phyloP scores from a whole-genome alignment of 2,888 invertebrate species.

The Cremastobaeus sp. region DNA sequence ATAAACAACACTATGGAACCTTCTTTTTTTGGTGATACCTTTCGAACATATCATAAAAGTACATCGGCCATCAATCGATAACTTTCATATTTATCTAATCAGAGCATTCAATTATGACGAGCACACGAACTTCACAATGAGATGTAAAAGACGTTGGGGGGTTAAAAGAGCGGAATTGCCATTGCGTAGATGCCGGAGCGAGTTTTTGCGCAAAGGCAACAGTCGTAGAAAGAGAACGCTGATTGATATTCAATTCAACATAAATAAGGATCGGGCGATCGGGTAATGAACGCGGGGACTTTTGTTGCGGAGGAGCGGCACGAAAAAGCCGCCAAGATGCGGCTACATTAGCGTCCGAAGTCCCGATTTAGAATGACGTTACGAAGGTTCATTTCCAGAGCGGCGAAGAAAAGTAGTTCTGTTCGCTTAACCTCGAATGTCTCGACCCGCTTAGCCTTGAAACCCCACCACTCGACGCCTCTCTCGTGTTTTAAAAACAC shows the following conservation, averaged over 20 bases:
- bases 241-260: constrained; percentile 45
- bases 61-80: too few species aligned
- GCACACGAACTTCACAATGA: constrained; percentile 29
- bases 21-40: too few species aligned
- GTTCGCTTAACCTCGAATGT: constrained; percentile 65
- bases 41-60: too few species aligned
- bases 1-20: too few species aligned
- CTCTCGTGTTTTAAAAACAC: constrained; percentile 66
- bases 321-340: constrained; percentile 37
- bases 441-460: constrained; percentile 71
- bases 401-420: constrained; percentile 59
- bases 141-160: constrained; percentile 15
- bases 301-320: constrained; percentile 21
- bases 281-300: constrained; percentile 26
- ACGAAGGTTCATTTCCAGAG: constrained; percentile 63
- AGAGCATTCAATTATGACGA: not conserved
- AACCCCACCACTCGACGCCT: constrained; percentile 70
- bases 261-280: constrained; percentile 36
- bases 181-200: constrained; percentile 3
- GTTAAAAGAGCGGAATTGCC: not conserved
- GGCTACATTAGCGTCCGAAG: constrained; percentile 38
- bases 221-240: not conserved
- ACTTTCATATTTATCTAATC: constrained; percentile 16
- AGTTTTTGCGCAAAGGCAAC: constrained; percentile 15
- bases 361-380: constrained; percentile 50